A percentile compares a stretch with the other conserved stretches of the same genome.
Evolutionary conservation across 2,797 vertebrate genomes (phyloP).

Genomic region (Diplodus sargus): DNA sequence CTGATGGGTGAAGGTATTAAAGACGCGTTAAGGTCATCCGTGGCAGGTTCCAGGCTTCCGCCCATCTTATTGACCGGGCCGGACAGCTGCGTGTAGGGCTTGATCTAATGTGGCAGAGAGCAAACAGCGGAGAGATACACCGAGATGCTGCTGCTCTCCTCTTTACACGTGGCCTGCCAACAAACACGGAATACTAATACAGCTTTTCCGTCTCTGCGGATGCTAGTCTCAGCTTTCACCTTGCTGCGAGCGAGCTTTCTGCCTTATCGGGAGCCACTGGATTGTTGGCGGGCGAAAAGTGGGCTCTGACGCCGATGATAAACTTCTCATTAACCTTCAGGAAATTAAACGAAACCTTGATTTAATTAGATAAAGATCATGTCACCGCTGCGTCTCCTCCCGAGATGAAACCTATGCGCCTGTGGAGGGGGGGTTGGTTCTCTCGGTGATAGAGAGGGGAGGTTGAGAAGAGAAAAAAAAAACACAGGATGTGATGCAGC

Average conservation of each 20-base stretch:
- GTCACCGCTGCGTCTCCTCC: constrained; percentile 67
- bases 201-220: constrained; percentile 27
- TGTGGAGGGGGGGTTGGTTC: neutral
- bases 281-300: constrained; percentile 67
- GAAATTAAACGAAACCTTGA: constrained; percentile 81
- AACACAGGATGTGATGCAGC: constrained; percentile 35
- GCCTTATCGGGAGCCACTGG: constrained; percentile 59
- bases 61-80: constrained; percentile 56
- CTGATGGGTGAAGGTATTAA: constrained; percentile 56
- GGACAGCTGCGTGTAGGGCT: constrained; percentile 45
- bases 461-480: constrained; percentile 2
- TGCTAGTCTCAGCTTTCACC: constrained; percentile 49
- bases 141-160: constrained; percentile 38
- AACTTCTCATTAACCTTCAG: constrained; percentile 84
- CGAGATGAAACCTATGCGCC: constrained; percentile 63
- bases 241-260: constrained; percentile 57
- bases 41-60: constrained; percentile 60
- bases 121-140: constrained; percentile 46
- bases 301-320: constrained; percentile 72
- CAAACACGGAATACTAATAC: constrained; percentile 66
- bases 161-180: constrained; percentile 45
- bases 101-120: constrained; percentile 58
- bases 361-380: constrained; percentile 82
- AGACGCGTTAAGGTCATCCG: constrained; percentile 61
- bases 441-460: constrained; percentile 27